Percentiles rank a stretch among this genome's conserved stretches.
These are phyloP conservation scores for Yponomeuta malinellus DNA, from an alignment of 2,888 invertebrate genomes.

Conservation along the genomic window DNA sequence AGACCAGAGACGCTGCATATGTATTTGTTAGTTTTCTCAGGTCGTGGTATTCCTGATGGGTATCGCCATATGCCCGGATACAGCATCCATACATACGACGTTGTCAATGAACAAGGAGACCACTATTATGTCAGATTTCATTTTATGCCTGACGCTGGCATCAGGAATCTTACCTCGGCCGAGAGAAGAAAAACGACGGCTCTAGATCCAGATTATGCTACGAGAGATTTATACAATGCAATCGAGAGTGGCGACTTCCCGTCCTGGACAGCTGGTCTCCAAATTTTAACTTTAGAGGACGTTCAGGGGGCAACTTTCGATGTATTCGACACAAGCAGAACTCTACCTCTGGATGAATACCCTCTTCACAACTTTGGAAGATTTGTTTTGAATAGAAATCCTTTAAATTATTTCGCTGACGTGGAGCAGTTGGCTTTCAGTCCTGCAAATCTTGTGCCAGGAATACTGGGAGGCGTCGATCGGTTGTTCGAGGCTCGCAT, in stretches of 20 bases:
- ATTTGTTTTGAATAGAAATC: constrained; percentile 87
- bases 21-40: constrained; percentile 86
- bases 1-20: constrained; percentile 91
- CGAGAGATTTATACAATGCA: constrained; percentile 89
- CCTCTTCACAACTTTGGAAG: constrained; percentile 89
- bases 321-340: constrained; percentile 93
- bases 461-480: constrained; percentile 91
- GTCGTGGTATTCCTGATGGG: constrained; percentile 93
- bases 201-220: constrained; percentile 88
- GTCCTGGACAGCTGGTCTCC: constrained; percentile 85
- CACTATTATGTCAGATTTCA: constrained; percentile 90
- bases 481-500: constrained; percentile 89
- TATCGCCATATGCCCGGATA: constrained; percentile 94
- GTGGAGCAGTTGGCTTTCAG: constrained; percentile 91
- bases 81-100: constrained; percentile 91
- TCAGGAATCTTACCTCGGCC: constrained; percentile 81
- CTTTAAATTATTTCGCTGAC: constrained; percentile 90
- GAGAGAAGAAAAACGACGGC: constrained; percentile 79
- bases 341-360: constrained; percentile 83
- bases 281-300: constrained; percentile 87
- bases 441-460: constrained; percentile 89
- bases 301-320: constrained; percentile 85
- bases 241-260: constrained; percentile 83
- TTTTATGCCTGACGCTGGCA: constrained; percentile 89
- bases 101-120: constrained; percentile 83